Evolutionary conservation across 2,113 vertebrate genomes (phyloP), one percentile per base, ranked within the genome.

Genomic region (Hyaena hyaena): DNA sequence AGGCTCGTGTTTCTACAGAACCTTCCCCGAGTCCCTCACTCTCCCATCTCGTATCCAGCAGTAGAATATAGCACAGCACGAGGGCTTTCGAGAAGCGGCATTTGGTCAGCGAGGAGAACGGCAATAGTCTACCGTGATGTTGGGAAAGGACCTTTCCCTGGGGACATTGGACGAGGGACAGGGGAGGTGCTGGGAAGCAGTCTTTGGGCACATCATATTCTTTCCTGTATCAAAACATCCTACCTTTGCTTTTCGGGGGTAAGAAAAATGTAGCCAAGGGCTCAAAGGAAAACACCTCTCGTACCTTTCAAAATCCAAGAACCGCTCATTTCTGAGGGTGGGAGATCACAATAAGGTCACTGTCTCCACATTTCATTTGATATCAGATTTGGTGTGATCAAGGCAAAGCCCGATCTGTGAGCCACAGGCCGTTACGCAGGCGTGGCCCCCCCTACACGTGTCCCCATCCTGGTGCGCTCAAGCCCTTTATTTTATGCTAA

Each of bases 81-180:
- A 24, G 4, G 33, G 15, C 33, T 24, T 45, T 14, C 21, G 4
- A 50, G 24, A 53, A 48, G 39, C 33, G 24, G 17, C 33, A 2
- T 10, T 9, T 4, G 23, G 10, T n/a, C 69, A 45, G 8, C 23
- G 6, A 1, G 4, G 61, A 55, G 69, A 45, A 28, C 4, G 5
- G 0, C 58, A 10, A 16, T 0, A 35, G 12, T 16, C 26, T 0
- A 15, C 76, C 19, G 48, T 19, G 35, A 43, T 1, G 1, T 4
- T 0, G 45, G 73, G 61, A 31, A 76, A 45, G 6, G 8, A 0
- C 48, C 24, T 55, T 43, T 66, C 48, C 48, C n/a, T 1, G 16
- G 4, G 45, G 73, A 5, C 10, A 2, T 0, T 4, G 0, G 4
- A 48, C 2, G 1, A 26, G 15, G 23, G 19, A 14, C 11, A 2